Percentiles rank a stretch among this genome's conserved stretches.
phyloP scores from a whole-genome alignment of 2,888 invertebrate genomes.

The Apamea monoglypha region DNA sequence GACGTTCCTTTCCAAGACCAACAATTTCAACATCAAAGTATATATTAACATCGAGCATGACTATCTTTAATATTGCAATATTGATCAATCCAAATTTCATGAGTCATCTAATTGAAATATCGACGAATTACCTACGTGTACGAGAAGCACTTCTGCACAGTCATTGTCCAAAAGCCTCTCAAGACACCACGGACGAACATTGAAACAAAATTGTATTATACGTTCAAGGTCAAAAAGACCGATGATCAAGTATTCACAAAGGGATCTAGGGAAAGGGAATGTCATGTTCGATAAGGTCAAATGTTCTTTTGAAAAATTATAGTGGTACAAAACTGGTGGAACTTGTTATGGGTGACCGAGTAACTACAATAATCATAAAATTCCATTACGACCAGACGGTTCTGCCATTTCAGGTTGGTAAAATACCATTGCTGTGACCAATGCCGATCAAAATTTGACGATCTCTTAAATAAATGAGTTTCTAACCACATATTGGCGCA shows the following conservation, averaged over 20 bases:
- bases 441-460: constrained; percentile 12
- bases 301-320: constrained; percentile 31
- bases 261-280: constrained; percentile 49
- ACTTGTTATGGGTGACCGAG: constrained; percentile 37
- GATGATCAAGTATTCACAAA: constrained; percentile 30
- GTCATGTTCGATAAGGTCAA: constrained; percentile 53
- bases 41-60: constrained; percentile 10
- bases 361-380: constrained; percentile 15
- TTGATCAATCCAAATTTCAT: constrained; percentile 33
- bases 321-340: constrained; percentile 34
- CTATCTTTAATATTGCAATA: constrained; percentile 30
- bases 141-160: constrained; percentile 22
- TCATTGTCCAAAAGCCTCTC: constrained; percentile 20
- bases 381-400: neutral
- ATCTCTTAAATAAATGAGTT: constrained; percentile 17
- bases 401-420: constrained; percentile 14
- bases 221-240: constrained; percentile 40
- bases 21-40: constrained; percentile 31
- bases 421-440: neutral
- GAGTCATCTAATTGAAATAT: constrained; percentile 40
- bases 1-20: constrained; percentile 22
- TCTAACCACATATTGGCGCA: constrained; percentile 17
- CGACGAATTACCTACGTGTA: constrained; percentile 6
- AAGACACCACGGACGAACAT: constrained; percentile 9
- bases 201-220: constrained; percentile 15